phyloP scores from a whole-genome alignment of 2,797 vertebrate genomes.

The Lepilemur septentrionalis region DNA sequence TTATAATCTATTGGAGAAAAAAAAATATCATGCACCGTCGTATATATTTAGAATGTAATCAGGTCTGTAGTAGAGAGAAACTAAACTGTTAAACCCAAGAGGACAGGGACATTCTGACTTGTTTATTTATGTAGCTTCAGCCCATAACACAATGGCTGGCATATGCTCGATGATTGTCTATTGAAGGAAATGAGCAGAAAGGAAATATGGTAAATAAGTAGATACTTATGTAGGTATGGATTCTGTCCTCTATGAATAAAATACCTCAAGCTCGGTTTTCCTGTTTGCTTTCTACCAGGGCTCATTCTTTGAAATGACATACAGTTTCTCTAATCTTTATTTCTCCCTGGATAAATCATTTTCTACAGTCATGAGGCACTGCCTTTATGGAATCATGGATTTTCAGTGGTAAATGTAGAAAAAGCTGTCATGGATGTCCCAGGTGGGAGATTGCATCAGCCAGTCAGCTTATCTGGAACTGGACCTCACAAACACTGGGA shows the following conservation, averaged over 20 bases:
- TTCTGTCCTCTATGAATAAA: not conserved
- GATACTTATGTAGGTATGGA: not conserved
- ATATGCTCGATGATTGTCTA: not conserved
- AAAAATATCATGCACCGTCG: no score
- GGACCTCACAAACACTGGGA: not conserved
- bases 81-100: not conserved
- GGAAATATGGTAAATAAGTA: no score
- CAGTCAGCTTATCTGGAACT: not conserved
- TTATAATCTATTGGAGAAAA: not conserved
- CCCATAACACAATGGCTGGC: not conserved
- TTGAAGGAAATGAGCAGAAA: not conserved
- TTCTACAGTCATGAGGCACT: not conserved
- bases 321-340: not conserved
- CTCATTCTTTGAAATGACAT: not conserved
- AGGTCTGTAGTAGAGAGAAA: not conserved
- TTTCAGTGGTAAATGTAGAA: not conserved
- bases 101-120: not conserved
- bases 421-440: not conserved
- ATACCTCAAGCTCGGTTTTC: not conserved
- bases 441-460: not conserved
- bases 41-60: not conserved
- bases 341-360: constrained; percentile 12
- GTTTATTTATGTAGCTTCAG: not conserved
- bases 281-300: not conserved
- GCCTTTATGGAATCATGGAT: not conserved